A percentile compares a stretch with the other conserved stretches of the same genome.
These are phyloP conservation scores for Siniperca chuatsi DNA, from an alignment of 2,113 vertebrate species.

Conservation along the genomic window DNA sequence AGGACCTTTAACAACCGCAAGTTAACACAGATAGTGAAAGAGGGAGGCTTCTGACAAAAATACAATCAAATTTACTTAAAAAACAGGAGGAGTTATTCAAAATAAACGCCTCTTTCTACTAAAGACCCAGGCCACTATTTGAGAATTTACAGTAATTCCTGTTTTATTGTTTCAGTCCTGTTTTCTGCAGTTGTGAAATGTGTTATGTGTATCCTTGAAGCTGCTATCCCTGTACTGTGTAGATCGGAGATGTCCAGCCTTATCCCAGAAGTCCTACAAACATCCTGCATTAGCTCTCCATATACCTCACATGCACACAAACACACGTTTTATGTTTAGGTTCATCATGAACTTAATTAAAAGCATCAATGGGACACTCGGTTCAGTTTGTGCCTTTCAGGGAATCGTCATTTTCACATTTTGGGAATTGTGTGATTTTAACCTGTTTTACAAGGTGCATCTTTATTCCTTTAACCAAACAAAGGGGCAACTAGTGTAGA, in stretches of 20 bases:
- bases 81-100: not conserved
- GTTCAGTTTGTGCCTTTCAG: conserved; percentile 57
- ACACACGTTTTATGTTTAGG: not conserved
- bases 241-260: conserved; percentile 64
- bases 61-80: not conserved
- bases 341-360: not conserved
- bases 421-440: not conserved
- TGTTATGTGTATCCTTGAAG: conserved; percentile 62
- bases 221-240: conserved; percentile 69
- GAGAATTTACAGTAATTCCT: conserved; percentile 57
- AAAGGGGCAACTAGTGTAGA: not conserved
- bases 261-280: conserved; percentile 51
- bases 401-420: not conserved
- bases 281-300: conserved; percentile 27
- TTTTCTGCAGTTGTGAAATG: conserved; percentile 61
- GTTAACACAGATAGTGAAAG: not conserved
- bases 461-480: conserved; percentile 3
- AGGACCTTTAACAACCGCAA: no score
- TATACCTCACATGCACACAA: conserved; percentile 24
- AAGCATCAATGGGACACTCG: not conserved
- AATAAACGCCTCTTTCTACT: not conserved
- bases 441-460: not conserved
- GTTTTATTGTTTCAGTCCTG: conserved; percentile 37
- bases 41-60: not conserved
- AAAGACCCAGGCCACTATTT: not conserved